Evolutionary conservation across 2,888 invertebrate species (phyloP).

Genomic region (Serripes groenlandicus): DNA sequence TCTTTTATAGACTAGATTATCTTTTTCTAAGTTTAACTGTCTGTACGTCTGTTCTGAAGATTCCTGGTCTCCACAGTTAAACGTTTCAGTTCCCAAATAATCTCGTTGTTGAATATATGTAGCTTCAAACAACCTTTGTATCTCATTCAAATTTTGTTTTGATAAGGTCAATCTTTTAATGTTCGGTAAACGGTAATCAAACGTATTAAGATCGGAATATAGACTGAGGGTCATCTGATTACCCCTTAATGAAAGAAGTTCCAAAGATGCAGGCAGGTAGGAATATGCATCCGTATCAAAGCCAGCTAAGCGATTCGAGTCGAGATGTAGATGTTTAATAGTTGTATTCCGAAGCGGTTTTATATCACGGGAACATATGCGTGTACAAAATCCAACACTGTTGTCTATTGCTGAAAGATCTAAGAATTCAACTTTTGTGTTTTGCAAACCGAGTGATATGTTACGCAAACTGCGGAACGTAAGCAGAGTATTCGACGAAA

Average conservation of each 20-base stretch:
- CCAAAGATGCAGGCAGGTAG: neutral
- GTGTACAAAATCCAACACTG: conserved; percentile 21
- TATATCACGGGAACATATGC: neutral
- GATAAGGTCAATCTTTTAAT: neutral
- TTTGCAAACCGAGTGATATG: conserved; percentile 26
- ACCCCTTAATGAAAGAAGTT: neutral
- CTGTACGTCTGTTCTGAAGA: too few species aligned
- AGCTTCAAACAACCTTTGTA: neutral
- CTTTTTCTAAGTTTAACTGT: too few species aligned
- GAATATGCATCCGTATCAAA: neutral
- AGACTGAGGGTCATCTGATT: neutral
- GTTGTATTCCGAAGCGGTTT: neutral
- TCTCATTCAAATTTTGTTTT: neutral
- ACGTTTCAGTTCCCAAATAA: too few species aligned
- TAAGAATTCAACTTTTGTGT: conserved; percentile 4
- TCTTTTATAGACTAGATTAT: too few species aligned
- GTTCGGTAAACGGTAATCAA: neutral
- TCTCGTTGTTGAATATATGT: too few species aligned
- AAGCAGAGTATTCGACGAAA: conserved; percentile 33
- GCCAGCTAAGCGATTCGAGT: neutral
- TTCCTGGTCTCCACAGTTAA: too few species aligned
- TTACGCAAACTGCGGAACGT: conserved; percentile 27
- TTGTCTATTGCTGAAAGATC: conserved; percentile 23
- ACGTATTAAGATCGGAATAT: neutral
- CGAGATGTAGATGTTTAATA: neutral